Conservation (phyloP, 2,113 vertebrate genomes). For the Rana temporaria region DNA sequence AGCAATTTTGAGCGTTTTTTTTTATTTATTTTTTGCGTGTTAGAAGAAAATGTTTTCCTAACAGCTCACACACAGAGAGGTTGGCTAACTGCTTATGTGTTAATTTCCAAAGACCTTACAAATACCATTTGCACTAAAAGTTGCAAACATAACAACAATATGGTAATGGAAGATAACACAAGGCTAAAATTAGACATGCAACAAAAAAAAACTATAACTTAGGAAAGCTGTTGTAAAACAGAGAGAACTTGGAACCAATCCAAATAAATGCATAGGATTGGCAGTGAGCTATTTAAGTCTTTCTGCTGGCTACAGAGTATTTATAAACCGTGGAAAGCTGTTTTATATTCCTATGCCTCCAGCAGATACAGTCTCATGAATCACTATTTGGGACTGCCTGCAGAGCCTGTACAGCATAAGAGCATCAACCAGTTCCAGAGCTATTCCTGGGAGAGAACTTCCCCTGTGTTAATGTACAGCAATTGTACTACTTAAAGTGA, state of each 20-base stretch:
- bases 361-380: conserved; percentile 45
- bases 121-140: conserved; percentile 52
- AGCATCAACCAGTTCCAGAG: conserved; percentile 7
- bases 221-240: conserved; percentile 50
- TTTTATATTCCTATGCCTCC: conserved; percentile 53
- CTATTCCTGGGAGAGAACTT: not conserved
- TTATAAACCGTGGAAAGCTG: conserved; percentile 30
- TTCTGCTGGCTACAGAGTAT: conserved; percentile 51
- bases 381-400: conserved; percentile 26
- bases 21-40: conserved; percentile 54
- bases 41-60: conserved; percentile 53
- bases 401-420: conserved; percentile 12
- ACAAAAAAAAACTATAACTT: conserved; percentile 56
- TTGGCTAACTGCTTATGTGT: conserved; percentile 53
- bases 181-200: conserved; percentile 54
- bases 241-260: conserved; percentile 44
- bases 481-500: too few relatives aligned
- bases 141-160: conserved; percentile 49
- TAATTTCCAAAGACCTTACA: conserved; percentile 56
- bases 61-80: conserved; percentile 54
- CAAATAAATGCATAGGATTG: conserved; percentile 49
- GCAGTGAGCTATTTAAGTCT: conserved; percentile 53
- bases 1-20: conserved; percentile 47
- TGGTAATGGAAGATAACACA: conserved; percentile 50
- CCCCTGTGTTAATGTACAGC: too few relatives aligned